Percentiles rank a stretch among this genome's conserved stretches.
Conservation (phyloP, 2,888 invertebrate genomes). For the Pyrrhosoma nymphula region DNA sequence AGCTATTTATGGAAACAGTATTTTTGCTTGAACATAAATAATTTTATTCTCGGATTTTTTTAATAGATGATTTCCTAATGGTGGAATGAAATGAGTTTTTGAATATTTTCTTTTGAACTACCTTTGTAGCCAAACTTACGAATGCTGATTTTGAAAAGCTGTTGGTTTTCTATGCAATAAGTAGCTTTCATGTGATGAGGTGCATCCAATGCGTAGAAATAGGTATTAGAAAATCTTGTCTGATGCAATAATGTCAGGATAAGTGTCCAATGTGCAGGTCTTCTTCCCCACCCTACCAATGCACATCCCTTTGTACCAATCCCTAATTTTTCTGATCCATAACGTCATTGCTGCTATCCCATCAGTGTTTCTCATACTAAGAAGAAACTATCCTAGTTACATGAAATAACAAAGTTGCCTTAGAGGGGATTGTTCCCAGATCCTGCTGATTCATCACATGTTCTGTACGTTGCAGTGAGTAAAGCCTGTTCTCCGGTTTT, state of each 20-base stretch:
- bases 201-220: neutral
- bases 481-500: constrained; percentile 50
- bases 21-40: too few species aligned
- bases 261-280: neutral
- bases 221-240: neutral
- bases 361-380: constrained; percentile 7
- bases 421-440: constrained; percentile 64
- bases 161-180: neutral
- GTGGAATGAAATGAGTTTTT: neutral
- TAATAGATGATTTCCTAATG: too few species aligned
- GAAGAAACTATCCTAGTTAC: constrained; percentile 54
- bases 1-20: too few species aligned
- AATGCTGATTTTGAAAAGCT: neutral
- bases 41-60: too few species aligned
- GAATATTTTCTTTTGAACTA: neutral
- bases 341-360: constrained; percentile 43
- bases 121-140: neutral
- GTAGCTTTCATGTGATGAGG: neutral
- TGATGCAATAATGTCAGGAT: neutral
- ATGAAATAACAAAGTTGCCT: constrained; percentile 64
- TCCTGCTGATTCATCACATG: constrained; percentile 56
- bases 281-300: neutral
- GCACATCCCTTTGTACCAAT: neutral
- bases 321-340: constrained; percentile 51
- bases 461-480: constrained; percentile 41